A percentile compares a stretch with the other conserved stretches of the same genome.
Evolutionary conservation across 2,113 vertebrate genomes (phyloP).

Genomic region (Scomber colias): DNA sequence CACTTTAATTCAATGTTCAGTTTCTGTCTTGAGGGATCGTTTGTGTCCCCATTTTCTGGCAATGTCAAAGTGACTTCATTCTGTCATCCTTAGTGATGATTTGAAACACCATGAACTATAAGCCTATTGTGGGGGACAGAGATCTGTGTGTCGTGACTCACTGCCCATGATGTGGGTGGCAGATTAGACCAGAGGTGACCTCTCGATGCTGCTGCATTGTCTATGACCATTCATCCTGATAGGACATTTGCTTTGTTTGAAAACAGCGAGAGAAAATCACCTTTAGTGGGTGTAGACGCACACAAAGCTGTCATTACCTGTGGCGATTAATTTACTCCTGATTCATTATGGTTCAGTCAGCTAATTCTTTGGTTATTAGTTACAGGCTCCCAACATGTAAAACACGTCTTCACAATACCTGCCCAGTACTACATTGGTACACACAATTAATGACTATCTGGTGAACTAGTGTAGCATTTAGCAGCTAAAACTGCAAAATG

Average conservation of each 20-base stretch:
- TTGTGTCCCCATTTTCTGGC: not conserved
- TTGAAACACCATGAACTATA: slow-evolving; percentile 36
- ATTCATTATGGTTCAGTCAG: slow-evolving; percentile 33
- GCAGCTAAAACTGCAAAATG: no score
- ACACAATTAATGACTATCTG: no score
- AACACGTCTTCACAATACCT: no score
- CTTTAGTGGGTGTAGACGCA: not conserved
- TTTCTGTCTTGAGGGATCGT: not conserved
- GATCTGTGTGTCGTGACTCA: slow-evolving; percentile 30
- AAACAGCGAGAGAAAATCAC: slow-evolving; percentile 53
- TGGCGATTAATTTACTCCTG: slow-evolving; percentile 11
- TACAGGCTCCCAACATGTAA: not conserved
- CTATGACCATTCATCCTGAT: slow-evolving; percentile 46
- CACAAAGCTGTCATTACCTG: slow-evolving; percentile 28
- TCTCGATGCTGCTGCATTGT: slow-evolving; percentile 36
- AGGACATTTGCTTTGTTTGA: slow-evolving; percentile 55
- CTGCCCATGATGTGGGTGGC: slow-evolving; percentile 27
- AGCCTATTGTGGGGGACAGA: slow-evolving; percentile 46
- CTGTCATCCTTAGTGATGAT: slow-evolving; percentile 26
- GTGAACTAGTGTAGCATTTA: no score
- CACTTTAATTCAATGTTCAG: not conserved
- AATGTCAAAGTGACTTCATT: slow-evolving; percentile 9
- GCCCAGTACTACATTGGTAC: no score
- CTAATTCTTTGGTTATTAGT: not conserved
- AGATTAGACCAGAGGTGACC: slow-evolving; percentile 69